These are phyloP conservation scores for Zaprionus camerounensis DNA, from an alignment of 1,140 invertebrate species.

Conservation along the genomic window DNA sequence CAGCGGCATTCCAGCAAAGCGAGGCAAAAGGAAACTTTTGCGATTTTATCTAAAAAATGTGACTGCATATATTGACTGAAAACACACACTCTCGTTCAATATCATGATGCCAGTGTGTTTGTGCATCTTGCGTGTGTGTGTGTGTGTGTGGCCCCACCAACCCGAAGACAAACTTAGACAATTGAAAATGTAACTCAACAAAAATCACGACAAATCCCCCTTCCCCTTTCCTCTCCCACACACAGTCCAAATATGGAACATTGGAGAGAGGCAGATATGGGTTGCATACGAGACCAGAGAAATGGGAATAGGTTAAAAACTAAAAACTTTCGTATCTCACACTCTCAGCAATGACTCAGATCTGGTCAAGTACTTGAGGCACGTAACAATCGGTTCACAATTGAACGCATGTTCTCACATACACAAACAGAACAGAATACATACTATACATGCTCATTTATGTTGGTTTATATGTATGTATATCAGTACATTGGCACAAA, in stretches of 20 bases:
- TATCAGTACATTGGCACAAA: constrained; percentile 32
- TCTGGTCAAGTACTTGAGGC: constrained; percentile 36
- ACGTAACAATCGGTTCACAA: constrained; percentile 36
- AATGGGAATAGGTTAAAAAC: constrained; percentile 42
- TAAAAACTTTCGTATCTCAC: constrained; percentile 17
- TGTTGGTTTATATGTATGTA: constrained; percentile 31
- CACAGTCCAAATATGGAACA: constrained; percentile 7
- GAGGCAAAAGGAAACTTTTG: constrained; percentile 30
- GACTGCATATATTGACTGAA: constrained; percentile 19
- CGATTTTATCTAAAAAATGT: constrained; percentile 35
- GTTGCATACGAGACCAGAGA: constrained; percentile 34
- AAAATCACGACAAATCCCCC: constrained; percentile 27
- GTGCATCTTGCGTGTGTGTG: neutral
- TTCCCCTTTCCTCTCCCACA: constrained; percentile 5
- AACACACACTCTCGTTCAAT: constrained; percentile 1
- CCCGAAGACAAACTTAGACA: constrained; percentile 12
- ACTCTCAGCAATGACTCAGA: constrained; percentile 32
- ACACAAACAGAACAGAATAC: neutral
- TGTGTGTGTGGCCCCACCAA: neutral
- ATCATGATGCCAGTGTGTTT: neutral
- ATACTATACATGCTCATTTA: constrained; percentile 1
- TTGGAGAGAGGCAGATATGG: constrained; percentile 3
- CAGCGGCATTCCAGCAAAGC: neutral
- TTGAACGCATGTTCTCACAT: constrained; percentile 24
- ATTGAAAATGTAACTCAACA: constrained; percentile 32